Conservation (phyloP, 37 sponge, comb jelly and placozoan genomes). For the Chondrosia reniformis region DNA sequence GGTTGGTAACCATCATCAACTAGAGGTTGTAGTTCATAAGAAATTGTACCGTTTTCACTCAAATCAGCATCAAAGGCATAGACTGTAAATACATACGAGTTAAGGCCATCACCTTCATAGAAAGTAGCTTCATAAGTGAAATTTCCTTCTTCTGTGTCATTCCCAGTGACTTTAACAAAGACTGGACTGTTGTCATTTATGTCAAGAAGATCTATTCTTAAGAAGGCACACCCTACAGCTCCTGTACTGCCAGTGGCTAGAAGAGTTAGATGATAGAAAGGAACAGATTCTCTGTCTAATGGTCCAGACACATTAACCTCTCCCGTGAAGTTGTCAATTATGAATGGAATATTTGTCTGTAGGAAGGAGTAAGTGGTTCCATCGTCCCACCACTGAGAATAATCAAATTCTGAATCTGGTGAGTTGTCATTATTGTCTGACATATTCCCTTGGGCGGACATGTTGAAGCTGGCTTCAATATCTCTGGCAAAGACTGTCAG, state of each 20-base stretch:
- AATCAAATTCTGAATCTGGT: not conserved
- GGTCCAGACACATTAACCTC: not conserved
- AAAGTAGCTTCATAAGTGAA: not conserved
- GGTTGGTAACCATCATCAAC: not conserved
- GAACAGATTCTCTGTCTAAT: not conserved
- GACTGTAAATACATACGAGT: not conserved
- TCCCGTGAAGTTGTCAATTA: not conserved
- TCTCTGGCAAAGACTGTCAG: constrained; percentile 3
- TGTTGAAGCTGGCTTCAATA: no score
- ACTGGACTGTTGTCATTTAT: constrained; percentile 65
- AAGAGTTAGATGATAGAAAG: constrained; percentile 36
- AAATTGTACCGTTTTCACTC: constrained; percentile 9
- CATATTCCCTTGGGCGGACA: no score
- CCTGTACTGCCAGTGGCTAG: constrained; percentile 31
- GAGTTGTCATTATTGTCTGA: not conserved
- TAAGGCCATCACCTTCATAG: constrained; percentile 1
- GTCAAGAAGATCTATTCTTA: constrained; percentile 43
- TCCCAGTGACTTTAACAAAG: constrained; percentile 18
- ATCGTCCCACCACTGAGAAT: not conserved
- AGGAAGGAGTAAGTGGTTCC: not conserved
- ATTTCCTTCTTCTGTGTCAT: constrained; percentile 8
- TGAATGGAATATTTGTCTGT: not conserved
- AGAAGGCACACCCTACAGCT: not conserved
- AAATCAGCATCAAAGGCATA: not conserved
- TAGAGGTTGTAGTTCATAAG: not conserved